These are phyloP conservation scores for Polyommatus icarus DNA, from an alignment of 2,888 invertebrate species.

Conservation along the genomic window DNA sequence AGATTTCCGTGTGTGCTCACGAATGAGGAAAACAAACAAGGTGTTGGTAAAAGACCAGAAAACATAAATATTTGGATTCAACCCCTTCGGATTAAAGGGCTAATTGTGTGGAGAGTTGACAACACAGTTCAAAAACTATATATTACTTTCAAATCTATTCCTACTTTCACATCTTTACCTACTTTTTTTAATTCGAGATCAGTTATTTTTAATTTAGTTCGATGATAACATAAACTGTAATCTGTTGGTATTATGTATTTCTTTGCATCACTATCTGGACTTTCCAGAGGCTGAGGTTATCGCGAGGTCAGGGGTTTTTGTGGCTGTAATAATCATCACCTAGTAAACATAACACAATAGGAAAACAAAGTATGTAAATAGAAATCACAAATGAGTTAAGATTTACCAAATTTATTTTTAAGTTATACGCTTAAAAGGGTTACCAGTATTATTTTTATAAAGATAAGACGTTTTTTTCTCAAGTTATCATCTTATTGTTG, in stretches of 20 bases:
- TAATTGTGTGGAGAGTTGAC: neutral
- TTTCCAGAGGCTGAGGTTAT: conserved; percentile 18
- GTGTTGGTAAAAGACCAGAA: neutral
- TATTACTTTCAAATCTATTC: neutral
- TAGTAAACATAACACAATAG: neutral
- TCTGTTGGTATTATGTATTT: neutral
- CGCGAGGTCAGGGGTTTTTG: conserved; percentile 1
- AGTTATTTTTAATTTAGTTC: neutral
- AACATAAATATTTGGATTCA: neutral
- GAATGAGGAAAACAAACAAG: neutral
- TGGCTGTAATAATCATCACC: neutral
- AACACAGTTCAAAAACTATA: too few species aligned
- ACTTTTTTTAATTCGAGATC: neutral
- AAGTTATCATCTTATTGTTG: neutral
- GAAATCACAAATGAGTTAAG: neutral
- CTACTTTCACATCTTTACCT: neutral
- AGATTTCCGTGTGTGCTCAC: neutral
- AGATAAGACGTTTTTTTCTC: neutral
- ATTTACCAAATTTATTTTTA: neutral
- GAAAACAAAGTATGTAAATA: neutral
- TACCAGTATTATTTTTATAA: neutral
- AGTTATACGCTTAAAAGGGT: neutral
- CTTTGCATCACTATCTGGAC: neutral
- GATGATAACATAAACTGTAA: neutral
- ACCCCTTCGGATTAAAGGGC: neutral